phyloP scores from a whole-genome alignment of 2,797 vertebrate species.

The Halcyon badia region DNA sequence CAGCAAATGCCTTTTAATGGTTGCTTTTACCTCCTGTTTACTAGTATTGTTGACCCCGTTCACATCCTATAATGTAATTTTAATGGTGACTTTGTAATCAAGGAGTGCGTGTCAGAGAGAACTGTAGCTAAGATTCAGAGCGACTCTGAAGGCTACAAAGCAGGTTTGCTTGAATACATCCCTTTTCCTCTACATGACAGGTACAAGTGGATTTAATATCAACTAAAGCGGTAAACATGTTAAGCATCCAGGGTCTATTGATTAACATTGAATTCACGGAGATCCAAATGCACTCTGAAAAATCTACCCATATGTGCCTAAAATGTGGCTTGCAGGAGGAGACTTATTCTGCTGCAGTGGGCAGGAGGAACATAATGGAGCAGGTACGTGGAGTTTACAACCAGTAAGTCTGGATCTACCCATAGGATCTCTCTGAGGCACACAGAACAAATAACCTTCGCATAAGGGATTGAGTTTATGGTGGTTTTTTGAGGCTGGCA shows the following conservation, averaged over 20 bases:
- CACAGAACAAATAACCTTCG: rapidly evolving
- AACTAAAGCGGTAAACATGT: background rate
- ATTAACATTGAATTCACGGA: background rate
- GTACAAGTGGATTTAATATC: background rate
- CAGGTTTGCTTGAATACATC: background rate
- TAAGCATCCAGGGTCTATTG: background rate
- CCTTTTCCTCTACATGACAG: background rate
- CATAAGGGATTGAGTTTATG: background rate
- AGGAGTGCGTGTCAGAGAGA: background rate
- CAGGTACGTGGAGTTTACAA: background rate
- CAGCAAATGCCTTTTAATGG: conserved; percentile 66
- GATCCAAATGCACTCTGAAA: background rate
- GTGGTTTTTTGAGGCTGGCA: background rate
- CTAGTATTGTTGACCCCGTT: conserved; percentile 33
- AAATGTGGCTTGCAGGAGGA: background rate
- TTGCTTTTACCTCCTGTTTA: conserved; percentile 66
- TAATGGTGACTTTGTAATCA: conserved; percentile 57
- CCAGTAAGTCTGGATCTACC: background rate
- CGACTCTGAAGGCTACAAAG: background rate
- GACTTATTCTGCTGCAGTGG: background rate
- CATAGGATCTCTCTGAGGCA: too few relatives aligned
- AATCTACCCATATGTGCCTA: background rate
- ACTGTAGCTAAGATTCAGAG: background rate
- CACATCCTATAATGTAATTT: conserved; percentile 57
- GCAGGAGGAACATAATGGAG: rapidly evolving